Evolutionary conservation across 2,888 invertebrate genomes (phyloP).

Genomic region (Andrena chrysosceles): DNA sequence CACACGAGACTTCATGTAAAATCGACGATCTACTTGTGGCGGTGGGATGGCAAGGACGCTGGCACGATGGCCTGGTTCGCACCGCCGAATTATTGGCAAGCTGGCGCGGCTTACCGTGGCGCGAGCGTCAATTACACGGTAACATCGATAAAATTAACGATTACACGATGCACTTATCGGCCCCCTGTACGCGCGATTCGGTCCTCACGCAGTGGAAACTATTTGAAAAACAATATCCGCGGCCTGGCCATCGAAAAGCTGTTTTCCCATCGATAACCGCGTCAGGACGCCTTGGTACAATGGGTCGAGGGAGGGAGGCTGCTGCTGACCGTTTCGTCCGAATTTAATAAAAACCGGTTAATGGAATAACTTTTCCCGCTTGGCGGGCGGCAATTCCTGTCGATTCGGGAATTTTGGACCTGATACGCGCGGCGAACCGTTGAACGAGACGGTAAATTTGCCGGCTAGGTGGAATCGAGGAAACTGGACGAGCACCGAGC

Average conservation of each 20-base stretch:
- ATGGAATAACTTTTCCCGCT: background rate
- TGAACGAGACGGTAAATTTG: slow-evolving; percentile 12
- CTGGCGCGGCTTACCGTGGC: slow-evolving; percentile 61
- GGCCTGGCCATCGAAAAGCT: slow-evolving; percentile 22
- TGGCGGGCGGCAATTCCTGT: background rate
- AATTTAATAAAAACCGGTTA: slow-evolving; percentile 37
- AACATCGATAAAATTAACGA: slow-evolving; percentile 71
- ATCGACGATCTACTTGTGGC: slow-evolving; percentile 52
- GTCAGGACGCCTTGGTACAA: background rate
- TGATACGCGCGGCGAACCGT: background rate
- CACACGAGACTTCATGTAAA: slow-evolving; percentile 52
- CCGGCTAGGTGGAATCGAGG: background rate
- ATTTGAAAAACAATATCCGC: slow-evolving; percentile 27
- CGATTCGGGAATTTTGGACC: slow-evolving; percentile 6
- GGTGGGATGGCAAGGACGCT: slow-evolving; percentile 43
- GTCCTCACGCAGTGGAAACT: background rate
- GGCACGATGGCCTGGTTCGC: slow-evolving; percentile 63
- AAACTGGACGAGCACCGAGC: background rate
- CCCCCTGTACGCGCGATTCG: background rate
- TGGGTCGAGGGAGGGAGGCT: no score
- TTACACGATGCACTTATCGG: slow-evolving; percentile 53
- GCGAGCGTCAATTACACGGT: slow-evolving; percentile 60
- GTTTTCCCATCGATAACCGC: background rate
- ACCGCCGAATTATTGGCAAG: slow-evolving; percentile 70
- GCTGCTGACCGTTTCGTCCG: background rate